These are phyloP conservation scores for Oophaga sylvatica DNA, from an alignment of 2,797 vertebrate genomes.

Conservation along the genomic window DNA sequence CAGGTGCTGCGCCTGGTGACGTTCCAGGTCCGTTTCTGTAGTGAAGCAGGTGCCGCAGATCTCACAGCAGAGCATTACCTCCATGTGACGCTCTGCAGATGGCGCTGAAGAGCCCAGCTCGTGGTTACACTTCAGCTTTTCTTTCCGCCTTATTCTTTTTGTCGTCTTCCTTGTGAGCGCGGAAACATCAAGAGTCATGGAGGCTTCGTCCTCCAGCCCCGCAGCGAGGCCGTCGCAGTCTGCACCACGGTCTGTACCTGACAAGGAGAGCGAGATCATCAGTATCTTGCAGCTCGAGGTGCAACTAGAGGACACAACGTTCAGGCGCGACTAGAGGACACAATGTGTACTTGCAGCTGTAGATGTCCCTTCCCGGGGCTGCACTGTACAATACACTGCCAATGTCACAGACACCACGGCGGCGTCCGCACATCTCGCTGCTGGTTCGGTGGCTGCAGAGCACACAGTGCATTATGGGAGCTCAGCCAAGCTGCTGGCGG, in stretches of 20 bases:
- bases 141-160: not conserved
- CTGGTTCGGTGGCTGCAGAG: too few species aligned
- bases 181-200: not conserved
- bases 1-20: not conserved
- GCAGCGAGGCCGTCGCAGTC: not conserved
- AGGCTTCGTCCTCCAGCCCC: not conserved
- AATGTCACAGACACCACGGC: not conserved
- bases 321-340: not conserved
- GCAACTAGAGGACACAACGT: not conserved
- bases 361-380: not conserved
- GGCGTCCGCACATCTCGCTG: too few species aligned
- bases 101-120: too few species aligned
- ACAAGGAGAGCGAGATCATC: not conserved
- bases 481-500: not conserved
- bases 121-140: too few species aligned
- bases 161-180: not conserved
- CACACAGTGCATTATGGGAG: not conserved
- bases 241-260: not conserved
- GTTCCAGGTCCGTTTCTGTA: not conserved
- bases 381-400: not conserved
- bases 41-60: slow-evolving; percentile 5
- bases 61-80: not conserved
- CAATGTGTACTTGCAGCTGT: not conserved
- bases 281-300: not conserved
- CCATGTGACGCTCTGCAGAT: not conserved